A percentile compares a stretch with the other conserved stretches of the same genome.
phyloP scores from a whole-genome alignment of 2,797 vertebrate genomes.

The Nannoperca obscura region DNA sequence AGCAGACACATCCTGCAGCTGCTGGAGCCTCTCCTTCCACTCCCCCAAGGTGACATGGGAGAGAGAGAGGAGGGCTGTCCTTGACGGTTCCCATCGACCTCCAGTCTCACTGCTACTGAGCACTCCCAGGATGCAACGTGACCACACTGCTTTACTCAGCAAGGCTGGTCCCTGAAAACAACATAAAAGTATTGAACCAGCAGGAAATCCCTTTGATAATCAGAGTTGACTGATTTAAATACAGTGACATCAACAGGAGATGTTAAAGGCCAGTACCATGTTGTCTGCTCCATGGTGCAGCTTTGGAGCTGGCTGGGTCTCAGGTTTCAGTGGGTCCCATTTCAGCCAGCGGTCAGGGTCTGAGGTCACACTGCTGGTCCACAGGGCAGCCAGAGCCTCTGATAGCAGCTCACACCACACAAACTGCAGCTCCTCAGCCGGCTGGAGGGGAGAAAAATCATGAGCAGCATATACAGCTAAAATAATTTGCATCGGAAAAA shows the following conservation, averaged over 20 bases:
- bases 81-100: conserved; percentile 86
- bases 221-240: not conserved
- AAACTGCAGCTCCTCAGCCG: conserved; percentile 86
- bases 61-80: conserved; percentile 85
- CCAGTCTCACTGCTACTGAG: conserved; percentile 85
- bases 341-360: conserved; percentile 92
- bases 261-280: conserved; percentile 59
- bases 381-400: conserved; percentile 88
- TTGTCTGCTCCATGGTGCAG: conserved; percentile 71
- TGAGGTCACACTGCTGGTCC: conserved; percentile 90
- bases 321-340: conserved; percentile 84
- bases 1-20: conserved; percentile 89
- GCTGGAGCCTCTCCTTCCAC: conserved; percentile 91
- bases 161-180: conserved; percentile 90
- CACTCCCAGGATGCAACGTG: conserved; percentile 92
- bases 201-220: not conserved
- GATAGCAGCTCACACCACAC: conserved; percentile 91
- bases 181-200: not conserved
- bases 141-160: conserved; percentile 92
- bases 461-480: not conserved
- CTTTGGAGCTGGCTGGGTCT: conserved; percentile 68
- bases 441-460: conserved; percentile 66
- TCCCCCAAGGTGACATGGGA: conserved; percentile 92
- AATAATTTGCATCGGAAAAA: too few relatives aligned
- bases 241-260: not conserved